Base-by-base conservation (phyloP, 2,113 vertebrate species). In the Channa maculata region DNA sequence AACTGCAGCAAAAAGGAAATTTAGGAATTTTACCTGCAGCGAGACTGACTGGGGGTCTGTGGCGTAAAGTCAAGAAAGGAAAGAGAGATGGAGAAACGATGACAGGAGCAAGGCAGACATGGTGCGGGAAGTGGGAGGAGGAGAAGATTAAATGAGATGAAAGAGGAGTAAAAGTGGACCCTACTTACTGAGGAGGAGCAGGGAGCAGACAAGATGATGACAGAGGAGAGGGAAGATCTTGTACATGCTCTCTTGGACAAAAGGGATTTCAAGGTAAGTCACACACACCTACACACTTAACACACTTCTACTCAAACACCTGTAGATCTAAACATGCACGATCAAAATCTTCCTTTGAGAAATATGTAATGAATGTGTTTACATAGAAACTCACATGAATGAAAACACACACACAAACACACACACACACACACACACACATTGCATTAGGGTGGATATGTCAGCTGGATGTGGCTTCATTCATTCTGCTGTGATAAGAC, bases 1-100 rank as follows among this genome's bases (percentile, higher is more conserved):
- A 79, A 71, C 36, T 81, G 88, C 86, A 89, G 84, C 63, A 86
- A 83, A 86, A 82, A 84, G 72, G 59, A 71, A 62, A 84, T 73
- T 48, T 91, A 89, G 88, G 90, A 91, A 79, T 83, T 82, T 50
- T 81, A 55, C 91, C 90, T 55, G 62, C 50, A 88, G 87, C 43
- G 5, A 84, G 63, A 78, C 67, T 75, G 53, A 63, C 46, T 44
- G 74, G 62, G 76, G 78, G 53, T 67, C 71, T 71, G 81, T 68
- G 68, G 78, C n/a, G 14, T 55, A 73, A 80, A 68, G 55, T 13
- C 24, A 50, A 44, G 59, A 15, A 50, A 48, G 44, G 53, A 55
- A 51, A 43, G 39, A 48, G 63, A 63, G 64, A 24, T 34, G 24
- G 2, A 45, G 60, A 46, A 33, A 52, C 39, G 48, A 46, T 11